A percentile compares a stretch with the other conserved stretches of the same genome.
These are phyloP conservation scores for Adelosebastes latens DNA, from an alignment of 2,797 vertebrate species.

Conservation along the genomic window DNA sequence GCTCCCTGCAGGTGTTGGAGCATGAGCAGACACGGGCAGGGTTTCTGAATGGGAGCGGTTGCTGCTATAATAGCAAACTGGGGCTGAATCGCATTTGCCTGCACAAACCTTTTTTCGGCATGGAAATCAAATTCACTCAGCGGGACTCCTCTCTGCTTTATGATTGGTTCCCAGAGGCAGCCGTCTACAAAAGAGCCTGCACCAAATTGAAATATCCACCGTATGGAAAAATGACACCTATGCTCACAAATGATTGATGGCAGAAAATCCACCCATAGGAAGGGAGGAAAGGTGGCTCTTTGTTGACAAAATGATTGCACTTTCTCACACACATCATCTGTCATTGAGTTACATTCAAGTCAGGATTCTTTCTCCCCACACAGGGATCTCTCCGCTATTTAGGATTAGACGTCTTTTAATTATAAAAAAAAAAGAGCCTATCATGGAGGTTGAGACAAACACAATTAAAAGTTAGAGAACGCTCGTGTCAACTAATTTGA, in stretches of 20 bases:
- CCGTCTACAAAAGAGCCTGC: slow-evolving; percentile 35
- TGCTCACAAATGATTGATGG: slow-evolving; percentile 32
- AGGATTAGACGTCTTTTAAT: slow-evolving; percentile 50
- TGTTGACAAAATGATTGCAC: slow-evolving; percentile 14
- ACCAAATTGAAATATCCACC: slow-evolving; percentile 42
- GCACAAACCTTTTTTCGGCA: slow-evolving; percentile 40
- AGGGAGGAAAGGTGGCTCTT: slow-evolving; percentile 7
- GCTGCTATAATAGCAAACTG: slow-evolving; percentile 27
- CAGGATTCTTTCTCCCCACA: background rate
- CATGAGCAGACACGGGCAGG: background rate
- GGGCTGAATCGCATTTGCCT: slow-evolving; percentile 42
- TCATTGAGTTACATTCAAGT: slow-evolving; percentile 1
- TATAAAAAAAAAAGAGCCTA: slow-evolving; percentile 26
- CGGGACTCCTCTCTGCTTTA: slow-evolving; percentile 24
- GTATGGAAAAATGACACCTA: slow-evolving; percentile 27
- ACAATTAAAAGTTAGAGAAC: slow-evolving; percentile 50
- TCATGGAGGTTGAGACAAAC: slow-evolving; percentile 34
- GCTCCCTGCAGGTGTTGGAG: slow-evolving; percentile 27
- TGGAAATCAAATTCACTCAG: slow-evolving; percentile 55
- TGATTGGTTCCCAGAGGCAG: slow-evolving; percentile 55
- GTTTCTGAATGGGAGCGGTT: slow-evolving; percentile 14
- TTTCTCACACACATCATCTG: slow-evolving; percentile 21
- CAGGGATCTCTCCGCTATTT: background rate
- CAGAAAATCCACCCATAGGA: slow-evolving; percentile 21
- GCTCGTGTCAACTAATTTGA: slow-evolving; percentile 27